Conservation (phyloP, 2,113 vertebrate species). For the Lophotis ruficrista region DNA sequence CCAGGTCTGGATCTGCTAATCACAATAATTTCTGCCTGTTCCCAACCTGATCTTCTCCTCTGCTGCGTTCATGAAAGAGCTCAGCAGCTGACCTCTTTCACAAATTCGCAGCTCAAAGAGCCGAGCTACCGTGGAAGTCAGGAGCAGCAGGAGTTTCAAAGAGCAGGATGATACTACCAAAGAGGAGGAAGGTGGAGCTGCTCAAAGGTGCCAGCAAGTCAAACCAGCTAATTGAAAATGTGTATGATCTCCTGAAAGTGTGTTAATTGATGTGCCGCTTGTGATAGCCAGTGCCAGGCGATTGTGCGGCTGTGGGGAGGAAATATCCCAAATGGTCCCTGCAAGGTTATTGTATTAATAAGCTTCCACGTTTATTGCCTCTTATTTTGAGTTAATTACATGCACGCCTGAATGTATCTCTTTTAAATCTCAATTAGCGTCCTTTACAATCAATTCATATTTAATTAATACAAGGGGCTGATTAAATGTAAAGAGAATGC, state of each 20-base stretch:
- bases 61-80: not conserved
- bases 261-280: not conserved
- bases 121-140: not conserved
- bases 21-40: not conserved
- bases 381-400: slow-evolving; percentile 49
- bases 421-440: slow-evolving; percentile 57
- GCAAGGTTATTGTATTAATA: slow-evolving; percentile 18
- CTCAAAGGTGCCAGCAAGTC: not conserved
- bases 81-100: not conserved
- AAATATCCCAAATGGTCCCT: not conserved
- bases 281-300: not conserved
- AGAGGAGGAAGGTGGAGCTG: not conserved
- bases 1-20: not conserved
- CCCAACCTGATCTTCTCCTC: not conserved
- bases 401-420: not conserved
- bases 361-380: slow-evolving; percentile 3
- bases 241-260: not conserved
- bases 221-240: not conserved
- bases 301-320: not conserved
- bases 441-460: slow-evolving; percentile 35
- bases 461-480: slow-evolving; percentile 27
- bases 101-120: not conserved
- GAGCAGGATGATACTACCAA: not conserved
- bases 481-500: slow-evolving; percentile 18
- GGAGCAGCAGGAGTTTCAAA: not conserved